phyloP scores from a whole-genome alignment of 2,888 invertebrate species.

The Philereme vetulata region DNA sequence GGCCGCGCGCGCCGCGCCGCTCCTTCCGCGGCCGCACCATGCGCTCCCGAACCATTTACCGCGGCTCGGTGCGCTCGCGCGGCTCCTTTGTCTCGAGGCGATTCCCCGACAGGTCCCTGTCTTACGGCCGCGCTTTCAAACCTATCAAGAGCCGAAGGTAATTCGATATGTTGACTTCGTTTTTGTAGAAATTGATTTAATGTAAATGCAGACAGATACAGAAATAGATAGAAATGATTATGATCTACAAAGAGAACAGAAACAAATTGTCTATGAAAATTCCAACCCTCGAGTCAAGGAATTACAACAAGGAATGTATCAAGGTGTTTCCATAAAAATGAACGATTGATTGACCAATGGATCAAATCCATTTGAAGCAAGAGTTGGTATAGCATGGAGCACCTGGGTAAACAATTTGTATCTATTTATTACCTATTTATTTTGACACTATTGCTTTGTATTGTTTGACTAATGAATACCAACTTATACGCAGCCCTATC shows the following conservation, averaged over 20 bases:
- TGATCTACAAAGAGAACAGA: conserved; percentile 13
- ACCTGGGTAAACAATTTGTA: conserved; percentile 17
- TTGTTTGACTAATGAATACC: conserved; percentile 22
- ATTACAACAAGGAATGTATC: conserved; percentile 13
- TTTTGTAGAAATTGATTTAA: conserved; percentile 34
- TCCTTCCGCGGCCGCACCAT: conserved; percentile 80
- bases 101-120: conserved; percentile 69
- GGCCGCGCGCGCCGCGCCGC: conserved; percentile 82
- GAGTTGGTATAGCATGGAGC: conserved; percentile 6
- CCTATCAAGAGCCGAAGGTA: conserved; percentile 80
- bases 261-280: conserved; percentile 11
- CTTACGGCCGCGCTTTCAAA: conserved; percentile 74
- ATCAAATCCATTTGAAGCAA: conserved; percentile 14
- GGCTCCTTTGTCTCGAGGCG: conserved; percentile 70
- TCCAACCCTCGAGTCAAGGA: conserved; percentile 5
- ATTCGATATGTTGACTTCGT: conserved; percentile 59
- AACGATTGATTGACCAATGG: conserved; percentile 17
- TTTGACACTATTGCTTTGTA: conserved; percentile 1
- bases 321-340: conserved; percentile 16
- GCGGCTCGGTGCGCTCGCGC: conserved; percentile 83
- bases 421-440: conserved; percentile 1
- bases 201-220: conserved; percentile 14
- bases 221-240: conserved; percentile 10
- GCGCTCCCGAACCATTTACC: conserved; percentile 81
- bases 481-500: conserved; percentile 58